Evolutionary conservation across 2,888 invertebrate species (phyloP).

Genomic region (Drosophila ezoana): DNA sequence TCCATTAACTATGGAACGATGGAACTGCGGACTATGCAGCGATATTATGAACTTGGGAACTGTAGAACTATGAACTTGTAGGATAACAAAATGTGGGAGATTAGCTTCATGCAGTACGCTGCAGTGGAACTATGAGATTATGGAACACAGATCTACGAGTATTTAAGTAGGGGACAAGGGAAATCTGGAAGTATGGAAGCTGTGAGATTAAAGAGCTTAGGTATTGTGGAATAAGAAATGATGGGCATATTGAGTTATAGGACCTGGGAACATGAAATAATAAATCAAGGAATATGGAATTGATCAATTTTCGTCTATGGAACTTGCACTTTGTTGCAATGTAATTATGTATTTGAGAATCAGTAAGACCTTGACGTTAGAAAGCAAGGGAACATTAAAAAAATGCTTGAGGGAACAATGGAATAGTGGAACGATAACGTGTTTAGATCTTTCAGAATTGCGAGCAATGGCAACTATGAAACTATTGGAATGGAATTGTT

Average conservation of each 20-base stretch:
- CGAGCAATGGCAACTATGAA: too few species aligned
- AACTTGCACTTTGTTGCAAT: too few species aligned
- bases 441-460: too few species aligned
- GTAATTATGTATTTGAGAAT: not conserved
- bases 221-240: too few species aligned
- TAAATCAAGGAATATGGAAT: too few species aligned
- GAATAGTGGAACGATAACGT: too few species aligned
- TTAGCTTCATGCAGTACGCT: not conserved
- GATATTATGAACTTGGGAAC: slow-evolving; percentile 4
- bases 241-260: too few species aligned
- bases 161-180: not conserved
- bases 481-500: too few species aligned
- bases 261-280: too few species aligned
- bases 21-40: not conserved
- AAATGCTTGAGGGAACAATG: too few species aligned
- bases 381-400: too few species aligned
- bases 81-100: not conserved
- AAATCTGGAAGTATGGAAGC: not conserved
- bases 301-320: too few species aligned
- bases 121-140: not conserved
- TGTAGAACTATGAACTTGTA: not conserved
- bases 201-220: not conserved
- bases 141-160: not conserved
- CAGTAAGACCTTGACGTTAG: not conserved
- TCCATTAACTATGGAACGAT: slow-evolving; percentile 1